Conservation (phyloP, 2,797 vertebrate genomes). For the Eremophila alpestris region DNA sequence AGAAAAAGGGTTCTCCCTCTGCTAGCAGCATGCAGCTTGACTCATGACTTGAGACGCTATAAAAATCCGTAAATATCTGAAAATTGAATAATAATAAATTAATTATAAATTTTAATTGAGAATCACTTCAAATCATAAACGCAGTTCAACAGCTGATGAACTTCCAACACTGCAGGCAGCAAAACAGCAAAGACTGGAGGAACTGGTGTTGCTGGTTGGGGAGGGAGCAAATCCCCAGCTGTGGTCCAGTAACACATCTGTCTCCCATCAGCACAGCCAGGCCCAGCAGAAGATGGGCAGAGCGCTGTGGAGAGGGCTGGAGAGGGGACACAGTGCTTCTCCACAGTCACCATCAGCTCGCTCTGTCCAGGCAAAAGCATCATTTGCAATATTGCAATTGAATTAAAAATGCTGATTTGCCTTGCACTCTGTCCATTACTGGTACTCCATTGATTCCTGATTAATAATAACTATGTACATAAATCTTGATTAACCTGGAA, state of each 20-base stretch:
- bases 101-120: constrained; percentile 34
- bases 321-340: not conserved
- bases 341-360: not conserved
- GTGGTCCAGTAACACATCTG: not conserved
- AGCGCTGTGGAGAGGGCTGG: not conserved
- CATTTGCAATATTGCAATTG: constrained; percentile 2
- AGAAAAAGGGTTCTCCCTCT: not conserved
- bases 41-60: not conserved
- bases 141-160: not conserved
- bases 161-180: not conserved
- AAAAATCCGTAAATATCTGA: not conserved
- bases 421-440: not conserved
- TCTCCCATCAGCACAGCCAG: not conserved
- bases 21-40: not conserved
- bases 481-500: constrained; percentile 36
- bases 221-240: not conserved
- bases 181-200: not conserved
- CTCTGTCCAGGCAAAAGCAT: constrained; percentile 13
- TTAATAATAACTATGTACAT: constrained; percentile 27
- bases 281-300: not conserved
- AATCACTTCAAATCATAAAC: not conserved
- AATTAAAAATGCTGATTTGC: constrained; percentile 49
- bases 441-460: constrained; percentile 32
- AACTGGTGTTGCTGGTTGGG: not conserved
- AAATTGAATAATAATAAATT: constrained; percentile 9